These are phyloP conservation scores for Rhabditoides inermis DNA, from an alignment of 2,888 invertebrate species.

Conservation along the genomic window DNA sequence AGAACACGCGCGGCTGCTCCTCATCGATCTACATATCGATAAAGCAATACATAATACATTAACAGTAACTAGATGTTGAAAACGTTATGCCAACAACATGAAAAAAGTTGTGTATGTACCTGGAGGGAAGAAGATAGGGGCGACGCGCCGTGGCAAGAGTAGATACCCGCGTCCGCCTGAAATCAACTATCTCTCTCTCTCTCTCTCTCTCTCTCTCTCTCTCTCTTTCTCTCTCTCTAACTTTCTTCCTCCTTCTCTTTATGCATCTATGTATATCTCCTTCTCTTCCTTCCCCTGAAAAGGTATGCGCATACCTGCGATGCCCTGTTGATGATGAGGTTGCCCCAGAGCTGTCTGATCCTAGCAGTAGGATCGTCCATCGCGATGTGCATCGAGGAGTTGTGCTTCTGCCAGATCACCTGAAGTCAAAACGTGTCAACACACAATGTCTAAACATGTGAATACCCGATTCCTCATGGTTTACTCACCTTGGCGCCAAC, in stretches of 20 bases:
- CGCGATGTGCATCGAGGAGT: conserved; percentile 29
- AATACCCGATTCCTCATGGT: no score
- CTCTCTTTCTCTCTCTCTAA: no score
- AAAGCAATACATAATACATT: no score
- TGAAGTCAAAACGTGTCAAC: not conserved
- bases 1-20: conserved; percentile 19
- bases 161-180: conserved; percentile 17
- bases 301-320: not conserved
- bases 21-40: not conserved
- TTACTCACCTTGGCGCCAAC: conserved; percentile 23
- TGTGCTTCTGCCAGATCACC: conserved; percentile 9
- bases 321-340: conserved; percentile 27
- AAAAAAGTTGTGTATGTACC: not conserved
- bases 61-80: not conserved
- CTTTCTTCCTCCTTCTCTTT: no score
- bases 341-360: conserved; percentile 43
- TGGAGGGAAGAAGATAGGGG: conserved; percentile 14
- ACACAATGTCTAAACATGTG: no score
- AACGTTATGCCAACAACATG: not conserved
- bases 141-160: conserved; percentile 32
- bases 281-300: not conserved
- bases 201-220: no score
- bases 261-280: no score
- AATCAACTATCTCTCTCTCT: not conserved
- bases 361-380: conserved; percentile 30